phyloP scores from a whole-genome alignment of 2,797 vertebrate genomes.

The Hippocampus kuda region DNA sequence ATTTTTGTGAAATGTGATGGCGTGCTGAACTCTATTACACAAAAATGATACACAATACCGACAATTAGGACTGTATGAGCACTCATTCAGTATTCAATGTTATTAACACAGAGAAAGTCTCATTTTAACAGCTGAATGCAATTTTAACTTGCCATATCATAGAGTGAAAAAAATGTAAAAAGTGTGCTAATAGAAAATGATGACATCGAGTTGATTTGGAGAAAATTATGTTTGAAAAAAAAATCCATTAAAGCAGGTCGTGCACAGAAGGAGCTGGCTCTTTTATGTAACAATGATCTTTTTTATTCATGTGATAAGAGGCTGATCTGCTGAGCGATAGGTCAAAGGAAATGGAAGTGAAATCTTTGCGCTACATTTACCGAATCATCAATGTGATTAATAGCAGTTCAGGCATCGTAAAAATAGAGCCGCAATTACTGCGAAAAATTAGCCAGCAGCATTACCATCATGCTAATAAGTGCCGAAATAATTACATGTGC shows the following conservation, averaged over 20 bases:
- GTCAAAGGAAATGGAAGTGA: slow-evolving; percentile 61
- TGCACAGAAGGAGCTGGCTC: slow-evolving; percentile 30
- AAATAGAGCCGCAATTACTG: slow-evolving; percentile 71
- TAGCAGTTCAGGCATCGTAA: slow-evolving; percentile 68
- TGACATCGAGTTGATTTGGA: slow-evolving; percentile 40
- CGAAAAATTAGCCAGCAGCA: slow-evolving; percentile 65
- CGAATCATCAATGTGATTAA: slow-evolving; percentile 72
- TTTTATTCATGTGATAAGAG: slow-evolving; percentile 52
- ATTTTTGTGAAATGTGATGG: not conserved
- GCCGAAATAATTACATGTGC: slow-evolving; percentile 59
- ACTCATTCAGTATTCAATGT: slow-evolving; percentile 14
- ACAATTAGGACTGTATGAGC: not conserved
- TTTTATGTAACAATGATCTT: slow-evolving; percentile 55
- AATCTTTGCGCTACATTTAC: slow-evolving; percentile 68
- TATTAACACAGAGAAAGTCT: slow-evolving; percentile 18
- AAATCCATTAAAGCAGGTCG: slow-evolving; percentile 48
- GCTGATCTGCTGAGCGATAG: slow-evolving; percentile 53
- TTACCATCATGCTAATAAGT: slow-evolving; percentile 74
- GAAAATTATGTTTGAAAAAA: slow-evolving; percentile 27
- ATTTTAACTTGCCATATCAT: slow-evolving; percentile 38
- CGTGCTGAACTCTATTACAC: not conserved
- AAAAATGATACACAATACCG: not conserved
- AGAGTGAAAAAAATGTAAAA: slow-evolving; percentile 22
- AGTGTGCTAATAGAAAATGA: slow-evolving; percentile 54
- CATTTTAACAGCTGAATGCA: slow-evolving; percentile 31